Evolutionary conservation across 2,888 invertebrate genomes (phyloP), one percentile per base, ranked within the genome.

Genomic region (Acanthoscelides obtectus): DNA sequence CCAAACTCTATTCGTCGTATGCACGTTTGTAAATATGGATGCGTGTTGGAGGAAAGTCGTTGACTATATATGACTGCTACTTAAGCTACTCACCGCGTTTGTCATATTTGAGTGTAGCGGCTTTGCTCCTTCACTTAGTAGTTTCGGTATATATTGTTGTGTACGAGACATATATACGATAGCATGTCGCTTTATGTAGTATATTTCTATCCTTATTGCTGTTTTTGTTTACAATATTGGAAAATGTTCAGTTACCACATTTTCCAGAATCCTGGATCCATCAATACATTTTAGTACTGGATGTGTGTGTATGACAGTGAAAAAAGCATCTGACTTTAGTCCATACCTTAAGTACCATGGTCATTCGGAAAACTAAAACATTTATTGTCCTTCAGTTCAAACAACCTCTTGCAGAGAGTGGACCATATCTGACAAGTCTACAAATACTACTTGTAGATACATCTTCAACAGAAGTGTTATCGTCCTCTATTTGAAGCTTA

Each of bases 11-110:
- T 76, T 80, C 79, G 79, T 77, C 79, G 80, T 81, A 81, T 82
- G 82, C 82, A 82, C 82, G 82, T 81, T 80, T 82, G 82, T 82
- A 80, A 79, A 76, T 74, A 78, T 45, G 77, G 79, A 77, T 79
- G 81, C 82, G 81, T 82, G 82, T 74, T 45, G 45, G 45, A 45
- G 45, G 45, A 45, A 45, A 45, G 45, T 45, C 45, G 45, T 45
- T 45, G 45, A 45, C 75, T 75, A 75, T 69, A 71, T 17, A 45
- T 12, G 25, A 25, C 25, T 3, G 25, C 4, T 25, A 6, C 6
- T 25, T 6, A 25, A 5, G 25, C 6, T 25, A 25, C 4, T 25
- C 25, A 25, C 3, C 25, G 3, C 25, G 45, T 17, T 45, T 45
- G 45, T 3, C 45, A 45, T 45, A 1, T 45, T 45, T 45, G 17